Conservation (phyloP, 2,797 vertebrate genomes). For the Tympanoctomys barrerae region DNA sequence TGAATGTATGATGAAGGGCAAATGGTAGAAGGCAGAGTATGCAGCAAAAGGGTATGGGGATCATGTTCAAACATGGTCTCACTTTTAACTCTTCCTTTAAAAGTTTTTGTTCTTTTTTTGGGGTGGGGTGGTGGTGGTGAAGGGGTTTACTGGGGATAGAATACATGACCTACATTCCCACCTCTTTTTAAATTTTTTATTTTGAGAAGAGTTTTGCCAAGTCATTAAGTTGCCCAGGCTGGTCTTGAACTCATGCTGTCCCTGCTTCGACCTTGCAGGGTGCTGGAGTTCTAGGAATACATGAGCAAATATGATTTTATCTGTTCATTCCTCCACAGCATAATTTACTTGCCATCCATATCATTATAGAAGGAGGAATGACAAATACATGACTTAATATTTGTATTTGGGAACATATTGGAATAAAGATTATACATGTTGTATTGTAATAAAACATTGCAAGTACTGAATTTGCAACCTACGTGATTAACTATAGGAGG, state of each 20-base stretch:
- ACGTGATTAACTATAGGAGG: not conserved
- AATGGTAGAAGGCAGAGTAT: not conserved
- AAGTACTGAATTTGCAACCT: not conserved
- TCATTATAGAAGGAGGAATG: slow-evolving; percentile 16
- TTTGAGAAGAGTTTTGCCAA: not conserved
- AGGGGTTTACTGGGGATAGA: not conserved
- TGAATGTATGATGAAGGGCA: not conserved
- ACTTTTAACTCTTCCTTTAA: not conserved
- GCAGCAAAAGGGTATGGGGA: not conserved
- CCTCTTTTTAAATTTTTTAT: not conserved
- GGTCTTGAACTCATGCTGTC: not conserved
- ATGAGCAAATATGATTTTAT: not conserved
- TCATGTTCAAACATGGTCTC: not conserved
- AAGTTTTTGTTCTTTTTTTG: not conserved
- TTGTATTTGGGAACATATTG: not conserved
- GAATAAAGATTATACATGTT: not conserved
- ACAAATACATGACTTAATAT: slow-evolving; percentile 1
- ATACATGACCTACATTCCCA: not conserved
- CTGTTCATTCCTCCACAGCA: not conserved
- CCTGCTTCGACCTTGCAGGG: not conserved
- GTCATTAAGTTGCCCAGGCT: not conserved
- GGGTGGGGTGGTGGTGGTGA: too few species aligned
- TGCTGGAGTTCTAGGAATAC: not conserved
- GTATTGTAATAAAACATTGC: not conserved
- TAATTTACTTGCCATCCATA: not conserved